A percentile compares a stretch with the other conserved stretches of the same genome.
Evolutionary conservation across 2,888 invertebrate genomes (phyloP).

Genomic region (Pristionchus mayeri): DNA sequence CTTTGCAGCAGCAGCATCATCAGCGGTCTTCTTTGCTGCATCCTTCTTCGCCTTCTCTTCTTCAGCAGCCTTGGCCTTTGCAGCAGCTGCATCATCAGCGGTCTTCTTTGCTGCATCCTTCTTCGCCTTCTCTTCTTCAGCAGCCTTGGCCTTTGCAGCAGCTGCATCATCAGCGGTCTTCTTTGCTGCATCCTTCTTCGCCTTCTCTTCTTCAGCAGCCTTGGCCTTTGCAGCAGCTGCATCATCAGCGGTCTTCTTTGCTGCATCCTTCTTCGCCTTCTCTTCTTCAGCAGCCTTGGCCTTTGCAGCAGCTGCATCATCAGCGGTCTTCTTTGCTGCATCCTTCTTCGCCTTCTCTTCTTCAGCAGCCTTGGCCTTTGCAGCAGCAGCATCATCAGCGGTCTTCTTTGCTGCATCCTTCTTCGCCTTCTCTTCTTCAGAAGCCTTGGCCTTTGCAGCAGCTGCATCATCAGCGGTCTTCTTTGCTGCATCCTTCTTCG

Average conservation of each 20-base stretch:
- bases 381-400: constrained; percentile 20
- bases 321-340: constrained; percentile 39
- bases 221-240: too few relatives aligned
- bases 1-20: background rate
- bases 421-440: background rate
- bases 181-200: background rate
- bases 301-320: background rate
- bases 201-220: too few relatives aligned
- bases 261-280: too few relatives aligned
- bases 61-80: background rate
- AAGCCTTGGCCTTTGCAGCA: constrained; percentile 41
- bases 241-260: too few relatives aligned
- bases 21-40: constrained; percentile 1
- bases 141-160: too few relatives aligned
- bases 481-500: constrained; percentile 18
- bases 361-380: constrained; percentile 24
- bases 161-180: constrained; percentile 13
- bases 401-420: background rate
- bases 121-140: too few relatives aligned
- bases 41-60: constrained; percentile 45
- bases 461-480: constrained; percentile 47
- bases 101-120: too few relatives aligned
- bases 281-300: too few relatives aligned
- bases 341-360: constrained; percentile 28
- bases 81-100: too few relatives aligned